Percentiles rank a stretch among this genome's conserved stretches.
Conservation (phyloP, 2,888 invertebrate species). For the Biston betularia region DNA sequence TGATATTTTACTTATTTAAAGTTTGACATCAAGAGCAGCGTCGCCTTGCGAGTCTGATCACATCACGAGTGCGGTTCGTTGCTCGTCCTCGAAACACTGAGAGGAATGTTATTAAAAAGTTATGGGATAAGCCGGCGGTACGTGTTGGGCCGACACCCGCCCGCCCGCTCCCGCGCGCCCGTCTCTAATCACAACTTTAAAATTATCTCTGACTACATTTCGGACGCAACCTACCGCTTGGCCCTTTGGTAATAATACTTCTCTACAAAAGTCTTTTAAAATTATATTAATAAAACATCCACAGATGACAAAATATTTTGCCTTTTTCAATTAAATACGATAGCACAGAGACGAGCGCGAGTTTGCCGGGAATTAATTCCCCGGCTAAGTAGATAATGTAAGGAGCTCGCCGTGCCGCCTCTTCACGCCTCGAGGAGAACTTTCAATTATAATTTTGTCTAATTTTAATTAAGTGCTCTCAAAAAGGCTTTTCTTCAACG, state of each 20-base stretch:
- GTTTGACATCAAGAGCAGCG: conserved; percentile 67
- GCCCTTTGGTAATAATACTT: conserved; percentile 40
- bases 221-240: conserved; percentile 48
- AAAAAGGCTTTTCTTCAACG: conserved; percentile 84
- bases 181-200: conserved; percentile 78
- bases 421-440: conserved; percentile 85
- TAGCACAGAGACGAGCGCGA: conserved; percentile 62
- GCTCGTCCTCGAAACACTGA: conserved; percentile 72
- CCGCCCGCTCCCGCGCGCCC: conserved; percentile 48
- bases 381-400: conserved; percentile 84
- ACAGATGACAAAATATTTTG: conserved; percentile 68
- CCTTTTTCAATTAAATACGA: conserved; percentile 75
- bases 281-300: conserved; percentile 38
- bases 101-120: conserved; percentile 84
- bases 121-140: conserved; percentile 77
- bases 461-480: conserved; percentile 86
- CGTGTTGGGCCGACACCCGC: conserved; percentile 61
- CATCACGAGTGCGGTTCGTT: conserved; percentile 74
- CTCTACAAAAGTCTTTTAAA: conserved; percentile 29
- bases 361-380: conserved; percentile 76
- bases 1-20: conserved; percentile 63
- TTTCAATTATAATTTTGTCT: conserved; percentile 87
- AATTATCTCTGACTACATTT: conserved; percentile 68
- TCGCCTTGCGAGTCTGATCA: conserved; percentile 71
- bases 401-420: conserved; percentile 74